phyloP scores from a whole-genome alignment of 2,888 invertebrate genomes.

The Drosophila kokeensis region DNA sequence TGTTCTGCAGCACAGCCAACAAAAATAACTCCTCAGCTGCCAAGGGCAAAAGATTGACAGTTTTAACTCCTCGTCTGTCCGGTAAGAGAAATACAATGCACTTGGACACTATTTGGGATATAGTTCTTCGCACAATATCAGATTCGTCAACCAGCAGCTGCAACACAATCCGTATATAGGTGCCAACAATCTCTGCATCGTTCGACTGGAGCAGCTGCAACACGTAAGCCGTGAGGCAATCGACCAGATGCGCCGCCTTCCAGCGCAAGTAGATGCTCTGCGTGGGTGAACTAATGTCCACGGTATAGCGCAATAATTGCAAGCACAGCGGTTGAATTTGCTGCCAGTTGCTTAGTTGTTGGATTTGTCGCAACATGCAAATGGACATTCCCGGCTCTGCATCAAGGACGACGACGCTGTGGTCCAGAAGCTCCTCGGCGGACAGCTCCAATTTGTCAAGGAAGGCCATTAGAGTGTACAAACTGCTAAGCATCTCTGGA shows the following conservation, averaged over 20 bases:
- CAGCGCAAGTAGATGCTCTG: conserved; percentile 74
- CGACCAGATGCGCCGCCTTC: conserved; percentile 72
- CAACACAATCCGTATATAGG: conserved; percentile 72
- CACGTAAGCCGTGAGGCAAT: conserved; percentile 25
- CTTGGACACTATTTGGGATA: background rate
- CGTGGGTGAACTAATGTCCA: conserved; percentile 69
- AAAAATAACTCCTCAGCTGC: background rate
- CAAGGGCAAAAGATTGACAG: background rate
- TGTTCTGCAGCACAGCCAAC: background rate
- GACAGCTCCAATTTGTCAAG: conserved; percentile 53
- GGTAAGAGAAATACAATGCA: background rate
- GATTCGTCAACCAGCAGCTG: conserved; percentile 59
- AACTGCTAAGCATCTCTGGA: conserved; percentile 57
- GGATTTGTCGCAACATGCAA: conserved; percentile 71
- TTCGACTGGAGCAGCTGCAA: conserved; percentile 42
- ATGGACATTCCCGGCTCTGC: conserved; percentile 75
- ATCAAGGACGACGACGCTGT: conserved; percentile 37
- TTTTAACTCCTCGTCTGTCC: background rate
- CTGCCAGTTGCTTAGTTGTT: conserved; percentile 30
- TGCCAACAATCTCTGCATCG: conserved; percentile 68
- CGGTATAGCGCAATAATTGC: conserved; percentile 68
- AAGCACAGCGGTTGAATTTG: background rate
- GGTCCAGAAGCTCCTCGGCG: conserved; percentile 59
- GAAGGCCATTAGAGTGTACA: conserved; percentile 72
- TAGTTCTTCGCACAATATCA: background rate